A percentile compares a stretch with the other conserved stretches of the same genome.
These are phyloP conservation scores for Melanostigma gelatinosum DNA, from an alignment of 2,113 vertebrate species.

Conservation along the genomic window DNA sequence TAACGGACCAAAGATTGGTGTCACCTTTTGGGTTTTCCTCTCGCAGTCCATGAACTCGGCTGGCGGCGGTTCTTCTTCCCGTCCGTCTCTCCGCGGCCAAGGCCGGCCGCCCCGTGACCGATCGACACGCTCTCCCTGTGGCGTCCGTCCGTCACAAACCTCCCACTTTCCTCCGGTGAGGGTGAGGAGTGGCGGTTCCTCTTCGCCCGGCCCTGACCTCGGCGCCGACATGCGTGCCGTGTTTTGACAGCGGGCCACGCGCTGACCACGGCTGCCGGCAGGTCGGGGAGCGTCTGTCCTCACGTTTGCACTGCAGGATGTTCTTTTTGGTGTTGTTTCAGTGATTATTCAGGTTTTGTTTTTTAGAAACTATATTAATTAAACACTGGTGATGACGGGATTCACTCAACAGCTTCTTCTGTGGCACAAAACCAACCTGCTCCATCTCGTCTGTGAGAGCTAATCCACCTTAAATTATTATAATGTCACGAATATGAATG, in stretches of 20 bases:
- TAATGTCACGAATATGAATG: conserved; percentile 18
- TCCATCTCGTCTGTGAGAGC: not conserved
- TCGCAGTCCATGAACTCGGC: conserved; percentile 28
- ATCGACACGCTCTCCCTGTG: conserved; percentile 49
- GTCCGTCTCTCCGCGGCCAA: conserved; percentile 38
- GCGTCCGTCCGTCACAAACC: conserved; percentile 62
- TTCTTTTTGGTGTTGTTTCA: conserved; percentile 50
- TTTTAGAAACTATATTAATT: conserved; percentile 32
- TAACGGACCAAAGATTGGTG: conserved; percentile 23
- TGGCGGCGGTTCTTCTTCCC: conserved; percentile 20
- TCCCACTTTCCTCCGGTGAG: conserved; percentile 50
- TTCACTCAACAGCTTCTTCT: conserved; percentile 14
- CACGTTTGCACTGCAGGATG: conserved; percentile 44
- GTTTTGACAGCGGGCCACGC: conserved; percentile 65
- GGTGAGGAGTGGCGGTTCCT: conserved; percentile 72
- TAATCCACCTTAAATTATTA: conserved; percentile 18
- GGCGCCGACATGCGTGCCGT: conserved; percentile 40
- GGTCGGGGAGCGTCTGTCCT: conserved; percentile 46
- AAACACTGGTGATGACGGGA: conserved; percentile 20
- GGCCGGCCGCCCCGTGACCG: conserved; percentile 41
- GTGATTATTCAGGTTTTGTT: conserved; percentile 40
- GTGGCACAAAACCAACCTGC: not conserved
- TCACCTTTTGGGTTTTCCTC: conserved; percentile 58
- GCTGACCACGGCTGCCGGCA: conserved; percentile 54
- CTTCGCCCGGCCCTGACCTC: conserved; percentile 66